Conservation (phyloP, 92 coral and sea anemone species). For the Pocillopora meandrina region DNA sequence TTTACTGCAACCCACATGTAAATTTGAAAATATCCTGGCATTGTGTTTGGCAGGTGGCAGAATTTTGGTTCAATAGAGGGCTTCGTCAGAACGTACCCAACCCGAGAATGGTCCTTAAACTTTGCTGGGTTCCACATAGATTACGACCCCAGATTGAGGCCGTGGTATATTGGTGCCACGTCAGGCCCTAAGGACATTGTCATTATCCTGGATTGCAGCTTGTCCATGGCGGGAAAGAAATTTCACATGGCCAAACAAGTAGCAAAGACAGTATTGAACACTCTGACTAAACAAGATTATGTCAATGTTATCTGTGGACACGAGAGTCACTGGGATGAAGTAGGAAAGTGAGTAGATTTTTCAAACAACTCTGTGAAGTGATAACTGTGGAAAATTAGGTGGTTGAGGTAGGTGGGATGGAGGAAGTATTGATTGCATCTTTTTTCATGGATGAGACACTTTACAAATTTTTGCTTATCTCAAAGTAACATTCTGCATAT, state of each 20-base stretch:
- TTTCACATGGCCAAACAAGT: slow-evolving; percentile 95
- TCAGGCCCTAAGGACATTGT: slow-evolving; percentile 98
- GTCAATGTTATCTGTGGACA: slow-evolving; percentile 97
- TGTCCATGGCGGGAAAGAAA: slow-evolving; percentile 91
- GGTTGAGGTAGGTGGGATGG: neutral
- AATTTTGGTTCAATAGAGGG: slow-evolving; percentile 98
- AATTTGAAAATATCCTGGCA: neutral
- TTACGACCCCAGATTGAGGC: slow-evolving; percentile 96
- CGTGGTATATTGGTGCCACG: slow-evolving; percentile 98
- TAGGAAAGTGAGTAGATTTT: slow-evolving; percentile 83
- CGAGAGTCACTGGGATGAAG: slow-evolving; percentile 95
- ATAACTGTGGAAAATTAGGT: neutral
- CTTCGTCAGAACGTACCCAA: slow-evolving; percentile 83
- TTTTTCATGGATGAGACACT: neutral
- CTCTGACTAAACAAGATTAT: slow-evolving; percentile 96
- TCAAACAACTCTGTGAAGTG: neutral
- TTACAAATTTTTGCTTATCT: too few species aligned
- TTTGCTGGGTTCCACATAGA: slow-evolving; percentile 98
- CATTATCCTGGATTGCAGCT: slow-evolving; percentile 93
- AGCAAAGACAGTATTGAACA: slow-evolving; percentile 92
- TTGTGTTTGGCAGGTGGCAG: slow-evolving; percentile 79
- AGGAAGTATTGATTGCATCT: neutral
- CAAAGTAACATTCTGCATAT: too few species aligned
- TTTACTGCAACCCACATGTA: neutral
- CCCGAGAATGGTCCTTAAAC: slow-evolving; percentile 93